Percentiles rank a stretch among this genome's conserved stretches.
Evolutionary conservation across 2,113 vertebrate genomes (phyloP).

Genomic region (Burhinus oedicnemus): DNA sequence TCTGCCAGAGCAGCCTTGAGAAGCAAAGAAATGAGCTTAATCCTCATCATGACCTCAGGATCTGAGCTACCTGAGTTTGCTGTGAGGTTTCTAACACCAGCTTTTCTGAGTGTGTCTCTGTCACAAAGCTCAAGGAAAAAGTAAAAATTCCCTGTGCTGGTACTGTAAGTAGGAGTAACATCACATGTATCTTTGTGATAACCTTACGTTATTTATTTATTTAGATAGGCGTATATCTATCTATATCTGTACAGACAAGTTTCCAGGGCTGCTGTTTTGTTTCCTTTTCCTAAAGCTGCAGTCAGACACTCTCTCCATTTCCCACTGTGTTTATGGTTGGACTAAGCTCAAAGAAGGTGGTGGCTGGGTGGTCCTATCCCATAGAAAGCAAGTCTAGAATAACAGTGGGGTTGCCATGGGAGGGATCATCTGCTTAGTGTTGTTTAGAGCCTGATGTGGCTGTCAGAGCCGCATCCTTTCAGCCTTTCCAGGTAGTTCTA

Average conservation of each 20-base stretch:
- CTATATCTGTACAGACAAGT: fast-evolving
- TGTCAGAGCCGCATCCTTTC: background rate
- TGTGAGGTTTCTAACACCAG: background rate
- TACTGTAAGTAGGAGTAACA: background rate
- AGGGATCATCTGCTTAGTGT: background rate
- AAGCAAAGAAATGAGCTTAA: background rate
- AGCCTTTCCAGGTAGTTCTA: background rate
- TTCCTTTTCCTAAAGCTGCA: background rate
- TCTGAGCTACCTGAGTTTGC: background rate
- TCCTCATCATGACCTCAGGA: background rate
- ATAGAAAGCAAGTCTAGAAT: background rate
- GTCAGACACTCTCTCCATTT: background rate
- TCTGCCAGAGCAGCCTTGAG: background rate
- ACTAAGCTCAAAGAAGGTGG: background rate
- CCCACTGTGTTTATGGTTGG: background rate
- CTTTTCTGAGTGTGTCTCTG: background rate
- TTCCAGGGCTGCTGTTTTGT: background rate
- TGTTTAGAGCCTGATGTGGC: background rate
- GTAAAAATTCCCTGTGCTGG: background rate
- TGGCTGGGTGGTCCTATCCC: background rate
- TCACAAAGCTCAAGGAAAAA: background rate
- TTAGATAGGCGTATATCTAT: background rate
- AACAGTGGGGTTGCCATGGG: background rate
- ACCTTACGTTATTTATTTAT: background rate
- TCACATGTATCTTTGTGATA: background rate